phyloP scores from a whole-genome alignment of 1,140 invertebrate genomes.

The Drosophila pseudoananassae region DNA sequence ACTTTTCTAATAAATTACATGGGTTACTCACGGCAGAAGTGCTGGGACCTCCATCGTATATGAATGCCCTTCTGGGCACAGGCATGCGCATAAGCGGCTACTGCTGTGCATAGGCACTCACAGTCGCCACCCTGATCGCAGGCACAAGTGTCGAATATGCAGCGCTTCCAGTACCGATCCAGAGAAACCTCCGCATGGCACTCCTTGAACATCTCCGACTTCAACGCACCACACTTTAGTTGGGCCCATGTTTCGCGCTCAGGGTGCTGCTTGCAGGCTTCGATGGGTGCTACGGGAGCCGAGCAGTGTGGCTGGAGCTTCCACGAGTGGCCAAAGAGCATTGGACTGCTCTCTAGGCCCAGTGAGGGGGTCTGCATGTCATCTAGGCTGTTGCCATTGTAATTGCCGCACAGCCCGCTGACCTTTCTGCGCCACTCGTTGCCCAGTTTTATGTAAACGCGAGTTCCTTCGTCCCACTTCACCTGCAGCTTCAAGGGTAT shows the following conservation, averaged over 20 bases:
- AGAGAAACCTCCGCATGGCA: conserved; percentile 93
- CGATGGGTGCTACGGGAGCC: conserved; percentile 83
- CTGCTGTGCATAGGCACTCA: conserved; percentile 94
- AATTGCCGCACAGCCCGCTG: conserved; percentile 95
- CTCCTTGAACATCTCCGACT: conserved; percentile 88
- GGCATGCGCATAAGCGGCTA: conserved; percentile 93
- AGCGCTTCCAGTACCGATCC: conserved; percentile 88
- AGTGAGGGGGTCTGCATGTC: conserved; percentile 94
- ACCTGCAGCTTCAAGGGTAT: conserved; percentile 90
- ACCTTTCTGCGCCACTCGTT: conserved; percentile 91
- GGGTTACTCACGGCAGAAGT: conserved; percentile 90
- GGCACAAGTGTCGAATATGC: conserved; percentile 92
- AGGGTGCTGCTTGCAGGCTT: conserved; percentile 90
- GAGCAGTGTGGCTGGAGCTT: conserved; percentile 91
- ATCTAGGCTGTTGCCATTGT: conserved; percentile 91
- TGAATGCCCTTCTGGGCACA: conserved; percentile 90
- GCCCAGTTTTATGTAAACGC: conserved; percentile 91
- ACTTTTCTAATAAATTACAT: not conserved
- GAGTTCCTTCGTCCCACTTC: conserved; percentile 94
- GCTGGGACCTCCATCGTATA: conserved; percentile 92
- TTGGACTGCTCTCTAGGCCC: conserved; percentile 89
- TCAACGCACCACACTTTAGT: conserved; percentile 90
- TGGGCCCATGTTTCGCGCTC: conserved; percentile 91
- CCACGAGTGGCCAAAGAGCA: conserved; percentile 95
- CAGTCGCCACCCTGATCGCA: conserved; percentile 96